Evolutionary conservation across 1,140 invertebrate genomes (phyloP), one percentile per base, ranked within the genome.

Genomic region (Papilio glaucus): DNA sequence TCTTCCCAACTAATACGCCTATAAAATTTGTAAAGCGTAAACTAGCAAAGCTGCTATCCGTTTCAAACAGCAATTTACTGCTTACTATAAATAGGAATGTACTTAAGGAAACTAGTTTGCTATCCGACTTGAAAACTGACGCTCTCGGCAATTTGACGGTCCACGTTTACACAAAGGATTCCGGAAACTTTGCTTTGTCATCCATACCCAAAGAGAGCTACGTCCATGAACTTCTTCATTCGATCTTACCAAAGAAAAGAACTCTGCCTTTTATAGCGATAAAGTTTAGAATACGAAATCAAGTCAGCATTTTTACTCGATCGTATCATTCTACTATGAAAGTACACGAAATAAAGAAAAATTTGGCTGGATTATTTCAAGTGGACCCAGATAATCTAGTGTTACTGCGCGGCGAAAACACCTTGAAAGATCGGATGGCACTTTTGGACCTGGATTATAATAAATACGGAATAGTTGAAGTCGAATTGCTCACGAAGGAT

Each of bases 381-480:
- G 76, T 87, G 8, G 86, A 88, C 18, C 84, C 79, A 5, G 83
- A 87, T 24, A 87, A 86, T 61, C 69, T 94, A 21, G 84, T 94
- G 4, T 61, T 93, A 7, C 72, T 93, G 33, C 80, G 90, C 75
- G 83, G 84, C 68, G 88, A 93, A 39, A 73, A 76, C 18, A 82
- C 86, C 5, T 57, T 94, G 12, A 88, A 89, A 73, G 91, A 93
- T 73, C 81, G 86, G 2, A 88, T 90, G 81, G 79, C 85, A 10
- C 73, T 93, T 45, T 73, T 86, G 38, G 90, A 93, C 71, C 79
- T 94, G 18, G 92, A 93, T 72, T 93, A 93, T 67, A 91, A 94
- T 77, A 90, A 89, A 70, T 93, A 91, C 79, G 93, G 92, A 24
- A 93, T 93, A 72, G 82, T 86, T 12, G 92, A 93, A 61, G 83